Conservation (phyloP, 1,140 invertebrate genomes). For the Dreissena rostriformis region DNA sequence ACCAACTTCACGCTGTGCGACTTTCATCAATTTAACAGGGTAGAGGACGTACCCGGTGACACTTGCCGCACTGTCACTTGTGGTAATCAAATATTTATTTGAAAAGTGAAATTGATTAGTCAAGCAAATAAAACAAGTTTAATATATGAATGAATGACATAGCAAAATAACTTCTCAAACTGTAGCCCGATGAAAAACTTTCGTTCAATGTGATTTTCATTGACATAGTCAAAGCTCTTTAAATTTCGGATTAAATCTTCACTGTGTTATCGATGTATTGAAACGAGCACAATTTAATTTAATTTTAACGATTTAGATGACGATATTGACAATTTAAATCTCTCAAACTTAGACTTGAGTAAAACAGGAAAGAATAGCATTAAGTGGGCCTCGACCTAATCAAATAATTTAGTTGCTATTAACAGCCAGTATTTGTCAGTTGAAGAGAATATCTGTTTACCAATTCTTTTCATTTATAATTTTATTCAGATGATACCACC, state of each 20-base stretch:
- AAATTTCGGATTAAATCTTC: slow-evolving; percentile 1
- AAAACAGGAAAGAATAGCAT: background rate
- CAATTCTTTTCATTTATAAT: background rate
- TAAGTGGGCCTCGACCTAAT: too few relatives aligned
- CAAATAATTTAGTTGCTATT: too few relatives aligned
- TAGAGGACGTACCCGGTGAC: too few relatives aligned
- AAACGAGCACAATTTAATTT: background rate
- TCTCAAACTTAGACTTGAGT: background rate
- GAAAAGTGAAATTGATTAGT: too few relatives aligned
- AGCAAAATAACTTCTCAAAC: slow-evolving; percentile 6
- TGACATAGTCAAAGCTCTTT: background rate
- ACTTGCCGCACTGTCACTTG: too few relatives aligned
- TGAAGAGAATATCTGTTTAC: background rate
- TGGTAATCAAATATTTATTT: too few relatives aligned
- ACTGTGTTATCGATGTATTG: background rate
- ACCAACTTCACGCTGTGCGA: too few relatives aligned
- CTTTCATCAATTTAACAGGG: too few relatives aligned
- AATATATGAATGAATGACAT: background rate
- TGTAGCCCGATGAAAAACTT: background rate
- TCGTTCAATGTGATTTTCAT: background rate
- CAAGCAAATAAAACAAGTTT: too few relatives aligned
- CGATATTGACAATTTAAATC: slow-evolving; percentile 5
- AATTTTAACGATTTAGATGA: slow-evolving; percentile 4
- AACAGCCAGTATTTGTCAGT: too few relatives aligned
- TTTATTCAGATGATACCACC: background rate